Conservation (phyloP, 2,797 vertebrate species). For the Parotocinclus haroldoi region DNA sequence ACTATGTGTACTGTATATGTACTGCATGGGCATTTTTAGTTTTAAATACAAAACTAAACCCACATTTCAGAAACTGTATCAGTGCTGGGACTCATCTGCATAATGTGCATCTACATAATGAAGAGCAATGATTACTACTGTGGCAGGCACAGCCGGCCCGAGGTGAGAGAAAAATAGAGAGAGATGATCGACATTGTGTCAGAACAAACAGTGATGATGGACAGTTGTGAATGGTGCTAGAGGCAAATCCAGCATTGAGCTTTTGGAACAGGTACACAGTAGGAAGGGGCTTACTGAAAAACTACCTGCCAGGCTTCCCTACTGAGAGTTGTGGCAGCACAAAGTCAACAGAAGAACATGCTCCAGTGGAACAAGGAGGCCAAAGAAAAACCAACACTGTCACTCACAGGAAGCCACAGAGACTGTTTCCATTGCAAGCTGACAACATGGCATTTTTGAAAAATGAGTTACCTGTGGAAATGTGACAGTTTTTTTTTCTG, state of each 20-base stretch:
- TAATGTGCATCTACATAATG: slow-evolving; percentile 58
- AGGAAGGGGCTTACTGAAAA: slow-evolving; percentile 37
- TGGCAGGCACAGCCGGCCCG: slow-evolving; percentile 31
- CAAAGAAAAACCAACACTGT: slow-evolving; percentile 33
- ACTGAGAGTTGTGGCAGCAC: slow-evolving; percentile 42
- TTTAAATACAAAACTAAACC: too few relatives aligned
- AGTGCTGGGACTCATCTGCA: slow-evolving; percentile 22
- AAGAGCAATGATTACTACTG: slow-evolving; percentile 63
- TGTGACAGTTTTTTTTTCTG: too few relatives aligned
- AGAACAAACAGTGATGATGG: slow-evolving; percentile 55
- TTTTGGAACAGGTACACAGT: slow-evolving; percentile 39
- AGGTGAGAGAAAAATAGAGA: slow-evolving; percentile 16
- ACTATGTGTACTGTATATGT: too few relatives aligned
- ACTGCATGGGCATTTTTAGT: too few relatives aligned
- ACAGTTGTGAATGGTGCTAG: slow-evolving; percentile 57
- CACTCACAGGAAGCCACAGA: slow-evolving; percentile 35
- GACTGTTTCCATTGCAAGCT: slow-evolving; percentile 21
- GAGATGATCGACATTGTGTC: slow-evolving; percentile 60
- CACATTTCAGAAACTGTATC: too few relatives aligned
- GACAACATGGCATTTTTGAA: background rate
- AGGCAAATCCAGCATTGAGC: slow-evolving; percentile 47
- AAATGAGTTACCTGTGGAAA: background rate
- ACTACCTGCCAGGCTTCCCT: slow-evolving; percentile 59
- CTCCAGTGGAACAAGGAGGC: slow-evolving; percentile 34
- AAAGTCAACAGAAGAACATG: slow-evolving; percentile 47